Evolutionary conservation across 1,140 invertebrate species (phyloP), one percentile per base, ranked within the genome.

Genomic region (Aplysia californica): DNA sequence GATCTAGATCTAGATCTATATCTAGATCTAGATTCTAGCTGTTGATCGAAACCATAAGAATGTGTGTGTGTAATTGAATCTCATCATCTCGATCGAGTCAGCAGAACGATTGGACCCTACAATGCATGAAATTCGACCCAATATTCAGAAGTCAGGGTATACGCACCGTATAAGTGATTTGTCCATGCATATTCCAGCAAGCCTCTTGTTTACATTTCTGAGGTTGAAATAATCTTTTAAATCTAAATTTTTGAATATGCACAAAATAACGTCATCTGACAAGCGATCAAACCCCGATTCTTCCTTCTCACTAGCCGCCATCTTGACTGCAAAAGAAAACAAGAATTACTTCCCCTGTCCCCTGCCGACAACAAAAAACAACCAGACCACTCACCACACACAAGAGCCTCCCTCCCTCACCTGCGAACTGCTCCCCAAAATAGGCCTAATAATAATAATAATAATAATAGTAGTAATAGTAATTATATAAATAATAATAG

Each of bases 271-370:
- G 50, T 75, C 72, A 50, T 75, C 72, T 33, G 72, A 66, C 31
- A 75, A 61, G 15, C 61, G 59, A 66, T 75, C 72, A 50, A 75
- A 75, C 10, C 72, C 39, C 29, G 41, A 75, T 31, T 55, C 39
- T 18, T 75, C 70, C 21, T 18, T 38, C 18, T 65, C 72, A 75
- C 26, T 56, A 64, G 72, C 55, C 72, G 72, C 72, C 72, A 75
- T 75, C 66, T 75, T 75, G n/a, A 23, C 38, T 21, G 38, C 41
- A 33, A 76, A 69, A 76, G 66, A 67, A 50, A 59, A 76, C 33
- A 69, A 23, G 56, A 29, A 20, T 72, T 61, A 61, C 41, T 21
- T 61, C 44, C 70, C 70, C 38, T 72, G n/a, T n/a, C n/a, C n/a
- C n/a, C n/a, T n/a, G n/a, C n/a, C n/a, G n/a, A n/a, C n/a, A n/a